Evolutionary conservation across 2,797 vertebrate genomes (phyloP).

Genomic region (Neosilurus mollespiculum): DNA sequence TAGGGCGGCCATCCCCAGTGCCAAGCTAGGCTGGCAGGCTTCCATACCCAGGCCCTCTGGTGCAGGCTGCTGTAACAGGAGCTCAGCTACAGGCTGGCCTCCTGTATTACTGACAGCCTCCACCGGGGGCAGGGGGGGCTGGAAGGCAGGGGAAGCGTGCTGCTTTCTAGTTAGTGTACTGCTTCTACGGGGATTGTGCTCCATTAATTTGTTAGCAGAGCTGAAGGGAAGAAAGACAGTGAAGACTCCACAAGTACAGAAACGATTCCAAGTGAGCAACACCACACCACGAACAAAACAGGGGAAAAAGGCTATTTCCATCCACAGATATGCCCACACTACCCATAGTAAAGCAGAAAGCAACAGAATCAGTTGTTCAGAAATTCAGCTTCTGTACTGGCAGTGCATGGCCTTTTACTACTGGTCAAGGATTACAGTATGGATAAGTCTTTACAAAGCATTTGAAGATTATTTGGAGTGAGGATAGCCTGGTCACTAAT

Average conservation of each 20-base stretch:
- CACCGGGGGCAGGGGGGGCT: conserved; percentile 92
- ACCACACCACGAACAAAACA: conserved; percentile 26
- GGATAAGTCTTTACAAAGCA: conserved; percentile 17
- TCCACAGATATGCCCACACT: conserved; percentile 7
- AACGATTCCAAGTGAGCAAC: conserved; percentile 47
- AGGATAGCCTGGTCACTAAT: background rate
- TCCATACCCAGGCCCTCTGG: conserved; percentile 73
- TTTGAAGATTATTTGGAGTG: conserved; percentile 2
- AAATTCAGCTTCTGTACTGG: background rate
- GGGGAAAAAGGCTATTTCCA: conserved; percentile 16
- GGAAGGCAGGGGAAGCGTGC: conserved; percentile 93
- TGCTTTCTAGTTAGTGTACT: conserved; percentile 96
- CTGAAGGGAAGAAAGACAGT: conserved; percentile 78
- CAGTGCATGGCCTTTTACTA: background rate
- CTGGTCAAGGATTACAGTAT: background rate
- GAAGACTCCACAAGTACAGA: conserved; percentile 61
- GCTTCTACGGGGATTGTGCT: conserved; percentile 88
- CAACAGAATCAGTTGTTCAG: conserved; percentile 18
- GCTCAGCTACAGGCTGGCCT: conserved; percentile 72
- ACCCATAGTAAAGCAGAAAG: conserved; percentile 30
- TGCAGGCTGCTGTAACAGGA: conserved; percentile 68
- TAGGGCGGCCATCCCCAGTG: conserved; percentile 71
- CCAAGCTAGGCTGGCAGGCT: conserved; percentile 73
- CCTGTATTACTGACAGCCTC: conserved; percentile 77
- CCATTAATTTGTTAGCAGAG: conserved; percentile 93